These are phyloP conservation scores for Grammatotria lemairii DNA, from an alignment of 2,113 vertebrate species.

Conservation along the genomic window DNA sequence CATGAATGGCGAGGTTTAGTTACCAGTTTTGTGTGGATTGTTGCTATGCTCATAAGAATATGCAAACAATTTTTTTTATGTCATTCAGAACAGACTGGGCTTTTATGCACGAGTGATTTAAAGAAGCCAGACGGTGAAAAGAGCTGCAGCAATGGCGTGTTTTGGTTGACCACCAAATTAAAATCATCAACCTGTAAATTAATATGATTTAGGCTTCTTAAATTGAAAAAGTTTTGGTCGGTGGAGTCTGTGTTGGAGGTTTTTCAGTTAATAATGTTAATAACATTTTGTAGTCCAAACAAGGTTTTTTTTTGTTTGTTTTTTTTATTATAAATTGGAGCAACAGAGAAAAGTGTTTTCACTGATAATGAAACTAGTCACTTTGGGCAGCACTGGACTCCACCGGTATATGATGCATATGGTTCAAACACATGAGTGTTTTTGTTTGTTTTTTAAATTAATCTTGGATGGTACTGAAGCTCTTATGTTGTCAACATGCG, in stretches of 20 bases:
- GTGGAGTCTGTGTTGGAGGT: background rate
- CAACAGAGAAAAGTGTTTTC: background rate
- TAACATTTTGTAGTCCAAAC: background rate
- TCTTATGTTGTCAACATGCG: background rate
- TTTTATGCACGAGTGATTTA: background rate
- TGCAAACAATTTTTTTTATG: background rate
- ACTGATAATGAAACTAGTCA: background rate
- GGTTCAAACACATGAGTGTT: background rate
- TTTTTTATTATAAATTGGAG: background rate
- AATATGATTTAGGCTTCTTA: background rate
- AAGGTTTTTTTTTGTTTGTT: background rate
- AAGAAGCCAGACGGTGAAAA: background rate
- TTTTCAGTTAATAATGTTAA: background rate
- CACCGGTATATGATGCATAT: background rate
- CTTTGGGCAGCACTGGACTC: background rate
- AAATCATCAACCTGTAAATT: background rate
- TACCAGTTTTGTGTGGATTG: background rate
- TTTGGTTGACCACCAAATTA: background rate
- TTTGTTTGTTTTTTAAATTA: background rate
- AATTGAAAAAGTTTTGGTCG: background rate
- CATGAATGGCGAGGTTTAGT: background rate
- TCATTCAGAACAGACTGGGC: background rate
- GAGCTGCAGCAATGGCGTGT: background rate
- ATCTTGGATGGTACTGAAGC: background rate
- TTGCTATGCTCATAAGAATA: background rate